Evolutionary conservation across 2,888 invertebrate genomes (phyloP), one percentile per base, ranked within the genome.

Genomic region (Trissolcus brochymenae): DNA sequence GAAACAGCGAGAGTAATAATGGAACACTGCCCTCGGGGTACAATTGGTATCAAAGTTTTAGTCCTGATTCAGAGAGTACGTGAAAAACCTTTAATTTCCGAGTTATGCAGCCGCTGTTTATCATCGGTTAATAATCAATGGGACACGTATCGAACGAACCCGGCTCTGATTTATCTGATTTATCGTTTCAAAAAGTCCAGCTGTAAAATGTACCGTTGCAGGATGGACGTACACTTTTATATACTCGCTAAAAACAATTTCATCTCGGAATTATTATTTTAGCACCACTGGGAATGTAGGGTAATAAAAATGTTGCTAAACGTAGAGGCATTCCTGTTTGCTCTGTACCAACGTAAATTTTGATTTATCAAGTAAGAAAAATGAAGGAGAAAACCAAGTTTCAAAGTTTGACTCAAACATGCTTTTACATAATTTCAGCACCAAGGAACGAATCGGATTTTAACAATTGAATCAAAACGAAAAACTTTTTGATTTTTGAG

Each of bases 1-100:
- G 53, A 54, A 51, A 13, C 50, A 53, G 19, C n/a, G 60, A 60
- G 14, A 46, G 46, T 46, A 46, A 46, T 46, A 46, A 46, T 46
- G 16, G 46, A 16, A 46, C 46, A 16, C 35, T 35, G 35, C 35
- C 35, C 46, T 46, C 14, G 14, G n/a, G 16, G 11, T 46, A 11
- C 11, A 46, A 6, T 46, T 46, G 16, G 16, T 46, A 46, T n/a
- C 14, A 46, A 46, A 46, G 14, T 46, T 46, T 46, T 46, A 46
- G 14, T 46, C 16, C n/a, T 16, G 16, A 16, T 46, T 35, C 35
- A 16, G 46, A 16, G 46, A n/a, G 14, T 4, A 46, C 16, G n/a
- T 16, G n/a, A 46, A 46, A 46, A 46, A n/a, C 16, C 46, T 16
- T 16, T 46, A 46, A n/a, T 46, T 46, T 46, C 16, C 16, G 16